Conservation (phyloP, 2,113 vertebrate genomes). For the Scortum barcoo region DNA sequence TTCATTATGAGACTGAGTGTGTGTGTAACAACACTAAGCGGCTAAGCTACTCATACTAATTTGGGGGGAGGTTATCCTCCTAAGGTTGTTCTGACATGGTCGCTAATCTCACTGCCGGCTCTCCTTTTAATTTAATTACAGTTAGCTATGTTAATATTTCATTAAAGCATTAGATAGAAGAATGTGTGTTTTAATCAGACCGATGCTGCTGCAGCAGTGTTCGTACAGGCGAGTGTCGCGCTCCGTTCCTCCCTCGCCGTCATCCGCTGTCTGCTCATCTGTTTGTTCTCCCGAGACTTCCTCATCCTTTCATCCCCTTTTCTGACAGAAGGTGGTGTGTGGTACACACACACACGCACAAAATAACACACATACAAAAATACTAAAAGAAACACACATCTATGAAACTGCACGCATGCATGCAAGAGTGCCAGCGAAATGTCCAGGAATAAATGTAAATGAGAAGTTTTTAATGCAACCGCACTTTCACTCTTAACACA, state of each 20-base stretch:
- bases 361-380: neutral
- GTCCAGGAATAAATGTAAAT: slow-evolving; percentile 64
- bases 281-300: slow-evolving; percentile 72
- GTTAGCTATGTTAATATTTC: slow-evolving; percentile 82
- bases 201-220: slow-evolving; percentile 20
- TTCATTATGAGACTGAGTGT: slow-evolving; percentile 39
- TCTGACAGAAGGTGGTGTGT: slow-evolving; percentile 63
- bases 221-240: slow-evolving; percentile 17
- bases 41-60: slow-evolving; percentile 70
- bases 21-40: slow-evolving; percentile 36
- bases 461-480: slow-evolving; percentile 60
- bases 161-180: slow-evolving; percentile 81
- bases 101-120: slow-evolving; percentile 69
- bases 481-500: slow-evolving; percentile 20
- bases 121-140: slow-evolving; percentile 85
- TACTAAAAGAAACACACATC: slow-evolving; percentile 25
- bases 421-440: slow-evolving; percentile 47
- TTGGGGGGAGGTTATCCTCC: slow-evolving; percentile 73
- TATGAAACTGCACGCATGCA: slow-evolving; percentile 43
- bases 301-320: slow-evolving; percentile 74
- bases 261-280: slow-evolving; percentile 72
- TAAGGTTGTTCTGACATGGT: slow-evolving; percentile 72
- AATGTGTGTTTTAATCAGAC: slow-evolving; percentile 74
- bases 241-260: slow-evolving; percentile 60
- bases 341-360: slow-evolving; percentile 8